Evolutionary conservation across 64 coral and sea anemone genomes (phyloP).

Genomic region (Platygyra sinensis): DNA sequence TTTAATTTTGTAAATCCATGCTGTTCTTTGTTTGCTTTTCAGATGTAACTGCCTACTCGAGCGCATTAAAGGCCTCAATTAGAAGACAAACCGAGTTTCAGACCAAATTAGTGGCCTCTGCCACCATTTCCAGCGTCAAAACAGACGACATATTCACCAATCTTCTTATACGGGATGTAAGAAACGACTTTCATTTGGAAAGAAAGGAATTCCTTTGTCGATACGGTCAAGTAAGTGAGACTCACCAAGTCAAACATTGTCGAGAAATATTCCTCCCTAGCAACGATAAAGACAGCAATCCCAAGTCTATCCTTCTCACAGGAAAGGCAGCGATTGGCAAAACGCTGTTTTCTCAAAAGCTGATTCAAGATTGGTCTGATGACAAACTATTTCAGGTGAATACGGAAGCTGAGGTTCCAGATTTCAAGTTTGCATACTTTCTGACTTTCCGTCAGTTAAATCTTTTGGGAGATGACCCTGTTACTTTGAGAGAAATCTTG

Average conservation of each 20-base stretch:
- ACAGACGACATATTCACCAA: conserved; percentile 43
- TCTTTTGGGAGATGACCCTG: not conserved
- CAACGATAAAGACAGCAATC: not conserved
- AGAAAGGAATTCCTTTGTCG: conserved; percentile 13
- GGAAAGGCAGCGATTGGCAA: conserved; percentile 46
- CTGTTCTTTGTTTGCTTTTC: not conserved
- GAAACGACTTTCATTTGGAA: not conserved
- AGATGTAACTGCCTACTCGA: not conserved
- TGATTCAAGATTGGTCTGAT: conserved; percentile 29
- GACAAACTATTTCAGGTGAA: not conserved
- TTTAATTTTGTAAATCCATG: no score
- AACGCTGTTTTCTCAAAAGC: conserved; percentile 29
- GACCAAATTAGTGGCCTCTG: not conserved
- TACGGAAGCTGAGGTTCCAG: not conserved
- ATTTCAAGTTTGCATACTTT: conserved; percentile 30
- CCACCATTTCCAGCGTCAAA: conserved; percentile 1
- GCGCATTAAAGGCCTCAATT: not conserved
- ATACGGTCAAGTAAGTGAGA: conserved; percentile 28
- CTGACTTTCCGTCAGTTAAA: conserved; percentile 34
- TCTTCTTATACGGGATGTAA: conserved; percentile 19
- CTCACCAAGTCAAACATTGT: not conserved
- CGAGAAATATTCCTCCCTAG: conserved; percentile 6
- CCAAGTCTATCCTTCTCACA: conserved; percentile 15
- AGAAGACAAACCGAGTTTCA: conserved; percentile 38
- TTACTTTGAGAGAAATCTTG: conserved; percentile 6